These are phyloP conservation scores for Sialia sialis DNA, from an alignment of 2,113 vertebrate genomes.

Conservation along the genomic window DNA sequence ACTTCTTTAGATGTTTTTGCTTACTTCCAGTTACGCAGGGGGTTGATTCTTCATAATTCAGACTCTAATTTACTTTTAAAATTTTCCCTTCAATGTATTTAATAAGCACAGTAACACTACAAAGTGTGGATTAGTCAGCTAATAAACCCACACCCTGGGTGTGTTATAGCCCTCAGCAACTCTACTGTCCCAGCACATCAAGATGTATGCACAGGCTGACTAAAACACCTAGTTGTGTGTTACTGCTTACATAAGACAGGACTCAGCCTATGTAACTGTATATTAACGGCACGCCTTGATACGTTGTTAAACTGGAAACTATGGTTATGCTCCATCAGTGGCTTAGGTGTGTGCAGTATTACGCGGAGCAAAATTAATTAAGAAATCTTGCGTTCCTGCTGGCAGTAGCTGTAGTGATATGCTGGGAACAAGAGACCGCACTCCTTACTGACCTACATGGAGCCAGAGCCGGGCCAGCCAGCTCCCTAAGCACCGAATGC, in stretches of 20 bases:
- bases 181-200: neutral
- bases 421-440: neutral
- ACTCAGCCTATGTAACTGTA: conserved; percentile 24
- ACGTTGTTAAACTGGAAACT: conserved; percentile 28
- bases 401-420: neutral
- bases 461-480: neutral
- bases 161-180: conserved; percentile 33
- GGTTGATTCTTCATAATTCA: neutral
- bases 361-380: neutral
- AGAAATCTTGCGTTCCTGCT: neutral
- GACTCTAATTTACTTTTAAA: conserved; percentile 14
- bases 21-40: neutral
- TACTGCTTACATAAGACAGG: conserved; percentile 23
- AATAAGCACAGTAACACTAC: neutral
- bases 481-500: neutral
- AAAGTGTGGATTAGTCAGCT: conserved; percentile 15
- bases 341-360: conserved; percentile 16
- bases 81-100: neutral
- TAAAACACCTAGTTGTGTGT: neutral
- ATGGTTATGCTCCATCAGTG: neutral
- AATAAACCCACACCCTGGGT: conserved; percentile 26
- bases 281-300: conserved; percentile 19
- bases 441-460: neutral
- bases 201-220: neutral
- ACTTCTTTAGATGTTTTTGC: neutral